Evolutionary conservation across 2,888 invertebrate genomes (phyloP).

Genomic region (Caenorhabditis japonica): DNA sequence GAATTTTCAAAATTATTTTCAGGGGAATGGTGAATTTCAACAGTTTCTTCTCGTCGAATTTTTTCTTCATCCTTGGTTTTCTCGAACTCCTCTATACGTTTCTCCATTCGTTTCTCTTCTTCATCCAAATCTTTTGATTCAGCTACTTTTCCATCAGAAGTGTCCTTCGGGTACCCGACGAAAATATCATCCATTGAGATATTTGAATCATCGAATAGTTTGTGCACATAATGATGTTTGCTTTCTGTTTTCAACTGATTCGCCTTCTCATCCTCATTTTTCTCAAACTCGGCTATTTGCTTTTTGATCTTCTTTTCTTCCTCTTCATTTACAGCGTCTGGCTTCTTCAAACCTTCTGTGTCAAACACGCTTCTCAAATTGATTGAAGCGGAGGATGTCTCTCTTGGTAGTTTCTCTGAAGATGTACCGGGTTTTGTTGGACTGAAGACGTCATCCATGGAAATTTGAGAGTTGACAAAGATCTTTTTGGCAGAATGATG

Average conservation of each 20-base stretch:
- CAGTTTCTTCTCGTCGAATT: constrained; percentile 17
- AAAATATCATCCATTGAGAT: neutral
- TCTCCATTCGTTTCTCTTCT: constrained; percentile 11
- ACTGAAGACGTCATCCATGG: constrained; percentile 26
- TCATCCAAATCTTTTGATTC: neutral
- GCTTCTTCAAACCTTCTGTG: neutral
- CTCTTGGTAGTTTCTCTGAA: neutral
- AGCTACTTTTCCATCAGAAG: neutral
- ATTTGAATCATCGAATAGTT: neutral
- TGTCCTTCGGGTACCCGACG: no score
- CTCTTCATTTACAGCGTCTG: neutral
- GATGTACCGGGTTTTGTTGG: neutral
- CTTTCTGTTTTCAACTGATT: neutral
- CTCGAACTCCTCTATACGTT: constrained; percentile 27
- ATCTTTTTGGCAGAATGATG: neutral
- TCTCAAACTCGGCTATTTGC: constrained; percentile 3
- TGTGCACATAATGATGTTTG: neutral
- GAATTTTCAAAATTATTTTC: neutral
- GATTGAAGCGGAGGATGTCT: neutral
- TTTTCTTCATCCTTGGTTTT: constrained; percentile 13
- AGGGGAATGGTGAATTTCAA: neutral
- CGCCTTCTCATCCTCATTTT: neutral
- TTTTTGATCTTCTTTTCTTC: neutral
- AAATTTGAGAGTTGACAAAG: constrained; percentile 9
- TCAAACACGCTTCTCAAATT: constrained; percentile 10